Evolutionary conservation across 2,113 vertebrate species (phyloP), one percentile per base, ranked within the genome.

Genomic region (Crotalus viridis): DNA sequence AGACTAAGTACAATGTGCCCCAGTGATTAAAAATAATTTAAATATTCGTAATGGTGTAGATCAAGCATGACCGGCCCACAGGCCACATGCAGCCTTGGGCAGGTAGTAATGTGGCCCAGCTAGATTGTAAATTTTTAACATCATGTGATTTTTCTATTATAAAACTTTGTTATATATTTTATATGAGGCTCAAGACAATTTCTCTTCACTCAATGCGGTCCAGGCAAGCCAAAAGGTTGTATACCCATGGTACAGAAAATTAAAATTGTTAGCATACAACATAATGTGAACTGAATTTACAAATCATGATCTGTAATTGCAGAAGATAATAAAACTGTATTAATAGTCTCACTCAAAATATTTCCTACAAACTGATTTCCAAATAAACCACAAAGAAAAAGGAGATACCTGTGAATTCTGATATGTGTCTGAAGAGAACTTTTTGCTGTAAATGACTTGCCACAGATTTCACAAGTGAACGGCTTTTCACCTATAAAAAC

Each of bases 381-480:
- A 43, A 10, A 55, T 2, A 54, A 24, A 7, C 33, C 56, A 48
- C 92, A 94, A 89, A 85, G 21, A 0, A 92, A 93, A 74, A 26
- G 64, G 46, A n/a, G 12, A 94, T 97, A 99, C 99, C 98, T 98
- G 97, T 99, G 99, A 92, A 99, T 99, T 94, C 98, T 97, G 96
- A 99, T 99, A 94, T 99, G 99, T 28, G 98, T 99, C 97, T 99
- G 99, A 96, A 99, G 98, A 28, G 99, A 99, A 96, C 98, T 99
- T 97, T 99, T 99, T 94, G 98, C 98, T 88, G 99, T 99, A 95
- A 99, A 99, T 93, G 99, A 99, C 96, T 99, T 99, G 74, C 99
- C 99, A 97, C 99, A 99, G 91, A 99, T 99, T 97, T 99, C 99
- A 97, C 99, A 99, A 0, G 99, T 99, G 94, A 99, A 99, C 59